These are phyloP conservation scores for Xenopus borealis DNA, from an alignment of 2,113 vertebrate genomes.

Conservation along the genomic window DNA sequence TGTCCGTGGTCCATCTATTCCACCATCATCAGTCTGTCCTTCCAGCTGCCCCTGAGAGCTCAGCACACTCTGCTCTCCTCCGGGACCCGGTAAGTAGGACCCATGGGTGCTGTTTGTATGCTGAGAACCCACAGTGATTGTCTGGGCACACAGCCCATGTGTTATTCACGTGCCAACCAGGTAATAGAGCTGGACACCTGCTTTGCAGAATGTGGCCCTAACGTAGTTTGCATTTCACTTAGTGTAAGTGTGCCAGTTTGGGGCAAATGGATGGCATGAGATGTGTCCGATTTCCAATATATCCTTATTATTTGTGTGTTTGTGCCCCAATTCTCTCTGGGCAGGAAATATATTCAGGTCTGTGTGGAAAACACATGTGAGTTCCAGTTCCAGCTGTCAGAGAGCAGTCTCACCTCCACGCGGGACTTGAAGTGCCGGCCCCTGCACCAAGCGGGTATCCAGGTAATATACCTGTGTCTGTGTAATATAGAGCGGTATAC, in stretches of 20 bases:
- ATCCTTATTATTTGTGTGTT: no score
- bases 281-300: no score
- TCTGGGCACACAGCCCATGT: no score
- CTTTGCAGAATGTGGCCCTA: no score
- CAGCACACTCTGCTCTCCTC: conserved; percentile 86
- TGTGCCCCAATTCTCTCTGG: not conserved
- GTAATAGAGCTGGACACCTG: no score
- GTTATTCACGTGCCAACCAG: no score
- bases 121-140: no score
- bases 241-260: no score
- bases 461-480: conserved; percentile 64
- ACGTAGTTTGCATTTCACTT: no score
- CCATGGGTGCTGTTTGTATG: no score
- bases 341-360: conserved; percentile 93
- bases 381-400: conserved; percentile 79
- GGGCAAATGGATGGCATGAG: no score
- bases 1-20: conserved; percentile 99
- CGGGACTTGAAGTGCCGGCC: conserved; percentile 68
- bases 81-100: conserved; percentile 77
- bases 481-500: no score
- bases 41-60: conserved; percentile 90
- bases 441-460: conserved; percentile 72
- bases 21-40: conserved; percentile 88
- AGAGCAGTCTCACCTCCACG: conserved; percentile 62
- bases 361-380: conserved; percentile 89